Evolutionary conservation across 2,888 invertebrate species (phyloP), one percentile per base, ranked within the genome.

Genomic region (Cephus rjabovi): DNA sequence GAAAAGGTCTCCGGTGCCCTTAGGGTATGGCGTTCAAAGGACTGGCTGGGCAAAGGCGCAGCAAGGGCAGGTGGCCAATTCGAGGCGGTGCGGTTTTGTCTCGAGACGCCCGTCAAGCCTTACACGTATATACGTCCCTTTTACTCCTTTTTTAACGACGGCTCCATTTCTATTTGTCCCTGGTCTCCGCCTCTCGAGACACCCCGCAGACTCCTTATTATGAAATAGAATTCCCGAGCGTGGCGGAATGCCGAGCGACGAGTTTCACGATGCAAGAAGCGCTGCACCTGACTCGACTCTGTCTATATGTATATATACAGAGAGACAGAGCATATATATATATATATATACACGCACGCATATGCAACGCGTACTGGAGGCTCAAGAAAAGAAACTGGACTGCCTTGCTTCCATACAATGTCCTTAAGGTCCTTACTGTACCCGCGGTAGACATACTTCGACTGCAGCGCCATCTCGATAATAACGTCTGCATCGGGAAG

Each of bases 221-320:
- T 83, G 85, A 87, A 86, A 86, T 84, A 87, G 85, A 86, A 86
- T 88, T 88, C 86, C 87, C 85, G 81, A 83, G 78, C 83, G 81
- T 75, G 69, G 73, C 79, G 86, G 88, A 88, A 88, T 88, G 87
- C 81, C 82, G 86, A 83, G 81, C 83, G 86, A 86, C 87, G 81
- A 86, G 86, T 88, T 87, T 80, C 82, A 81, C 77, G 83, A 85
- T 84, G 87, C 86, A 87, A 85, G 82, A 83, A 85, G 82, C 79
- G 77, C 56, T 56, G 56, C 56, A 56, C 56, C 56, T 56, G 71
- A 73, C 74, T 76, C 71, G 73, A 75, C 70, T 77, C 76, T 34
- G 30, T 11, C 35, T 40, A 69, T 56, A 74, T 35, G 40, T 23
- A 34, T 30, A 4, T 30, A 40, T 56, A 70, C n/a, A 69, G 3